Percentiles rank a stretch among this genome's conserved stretches.
phyloP scores from a whole-genome alignment of 1,140 invertebrate species.

The Drosophila malerkotliana region DNA sequence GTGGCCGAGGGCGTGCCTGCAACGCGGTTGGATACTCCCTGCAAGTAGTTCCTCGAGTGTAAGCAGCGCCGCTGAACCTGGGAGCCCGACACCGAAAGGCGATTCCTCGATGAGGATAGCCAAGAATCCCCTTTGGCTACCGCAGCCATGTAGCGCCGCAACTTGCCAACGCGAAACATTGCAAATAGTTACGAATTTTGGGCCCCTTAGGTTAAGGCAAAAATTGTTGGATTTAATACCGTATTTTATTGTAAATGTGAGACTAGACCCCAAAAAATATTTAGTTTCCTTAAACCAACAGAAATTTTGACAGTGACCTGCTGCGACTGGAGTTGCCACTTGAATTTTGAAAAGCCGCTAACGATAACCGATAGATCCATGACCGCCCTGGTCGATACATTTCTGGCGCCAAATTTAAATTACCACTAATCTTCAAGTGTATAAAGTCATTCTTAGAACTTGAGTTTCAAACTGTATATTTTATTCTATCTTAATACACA shows the following conservation, averaged over 20 bases:
- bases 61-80: conserved; percentile 1
- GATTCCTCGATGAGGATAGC: neutral
- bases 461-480: conserved; percentile 46
- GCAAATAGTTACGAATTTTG: conserved; percentile 51
- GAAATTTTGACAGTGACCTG: conserved; percentile 33
- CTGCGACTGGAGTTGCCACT: conserved; percentile 21
- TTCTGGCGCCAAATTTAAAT: neutral
- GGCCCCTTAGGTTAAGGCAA: conserved; percentile 5
- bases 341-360: conserved; percentile 7
- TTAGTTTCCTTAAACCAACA: conserved; percentile 8
- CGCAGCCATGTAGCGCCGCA: conserved; percentile 2
- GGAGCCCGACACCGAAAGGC: neutral
- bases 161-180: conserved; percentile 57
- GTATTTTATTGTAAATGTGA: neutral
- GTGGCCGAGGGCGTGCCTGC: conserved; percentile 12
- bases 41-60: conserved; percentile 1
- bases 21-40: neutral
- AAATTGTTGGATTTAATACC: conserved; percentile 4
- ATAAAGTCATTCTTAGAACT: neutral
- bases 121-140: conserved; percentile 7
- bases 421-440: neutral
- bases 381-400: neutral
- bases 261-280: conserved; percentile 10
- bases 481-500: conserved; percentile 60
- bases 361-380: neutral